These are phyloP conservation scores for Tokudaia muenninki DNA, from an alignment of 2,797 vertebrate genomes.

Conservation along the genomic window DNA sequence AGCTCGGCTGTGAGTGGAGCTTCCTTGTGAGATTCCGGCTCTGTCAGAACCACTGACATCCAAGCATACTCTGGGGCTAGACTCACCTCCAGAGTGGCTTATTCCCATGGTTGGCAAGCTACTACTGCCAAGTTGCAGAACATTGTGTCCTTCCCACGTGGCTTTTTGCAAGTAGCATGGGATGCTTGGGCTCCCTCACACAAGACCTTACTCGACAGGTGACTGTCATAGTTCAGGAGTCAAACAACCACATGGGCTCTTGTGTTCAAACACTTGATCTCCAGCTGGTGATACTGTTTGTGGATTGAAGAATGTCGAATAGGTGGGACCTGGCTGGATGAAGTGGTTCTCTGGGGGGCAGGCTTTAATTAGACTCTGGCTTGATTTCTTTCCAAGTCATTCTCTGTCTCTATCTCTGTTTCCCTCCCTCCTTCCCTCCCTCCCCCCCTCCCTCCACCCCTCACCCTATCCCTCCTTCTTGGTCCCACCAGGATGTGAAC, in stretches of 20 bases:
- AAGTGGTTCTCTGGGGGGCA: background rate
- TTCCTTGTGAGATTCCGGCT: background rate
- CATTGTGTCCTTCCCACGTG: accelerated
- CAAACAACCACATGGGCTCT: background rate
- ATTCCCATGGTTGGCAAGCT: accelerated
- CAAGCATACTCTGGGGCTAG: background rate
- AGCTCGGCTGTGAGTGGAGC: background rate
- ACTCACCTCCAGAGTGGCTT: background rate
- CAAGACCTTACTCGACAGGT: background rate
- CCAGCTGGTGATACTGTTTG: background rate
- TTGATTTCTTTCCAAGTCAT: background rate
- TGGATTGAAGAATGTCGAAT: background rate
- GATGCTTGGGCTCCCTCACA: background rate
- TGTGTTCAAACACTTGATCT: background rate
- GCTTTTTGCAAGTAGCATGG: background rate
- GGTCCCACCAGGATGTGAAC: background rate
- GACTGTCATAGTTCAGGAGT: background rate
- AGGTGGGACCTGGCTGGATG: background rate
- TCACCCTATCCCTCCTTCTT: background rate
- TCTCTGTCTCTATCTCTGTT: no score
- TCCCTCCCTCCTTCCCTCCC: no score
- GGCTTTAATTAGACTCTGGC: background rate
- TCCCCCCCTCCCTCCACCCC: background rate
- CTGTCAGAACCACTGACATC: background rate
- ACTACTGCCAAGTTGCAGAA: background rate